These are phyloP conservation scores for Ostrea edulis DNA, from an alignment of 1,140 invertebrate genomes.

Conservation along the genomic window DNA sequence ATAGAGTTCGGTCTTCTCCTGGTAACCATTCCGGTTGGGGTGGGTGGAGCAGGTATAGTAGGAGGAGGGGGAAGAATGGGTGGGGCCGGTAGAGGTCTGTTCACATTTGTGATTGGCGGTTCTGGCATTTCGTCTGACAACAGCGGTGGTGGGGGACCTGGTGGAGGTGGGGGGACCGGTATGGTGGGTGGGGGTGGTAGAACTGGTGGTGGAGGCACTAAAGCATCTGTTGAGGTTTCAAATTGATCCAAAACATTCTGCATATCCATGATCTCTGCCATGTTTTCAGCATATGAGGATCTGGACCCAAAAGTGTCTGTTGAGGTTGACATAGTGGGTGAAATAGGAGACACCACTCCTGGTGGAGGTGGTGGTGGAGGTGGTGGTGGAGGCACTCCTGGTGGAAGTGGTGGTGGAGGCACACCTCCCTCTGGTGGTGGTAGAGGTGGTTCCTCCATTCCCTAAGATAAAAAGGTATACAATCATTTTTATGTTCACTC, in stretches of 20 bases:
- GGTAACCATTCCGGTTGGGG: conserved; percentile 12
- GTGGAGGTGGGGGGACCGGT: conserved; percentile 55
- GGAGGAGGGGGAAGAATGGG: conserved; percentile 63
- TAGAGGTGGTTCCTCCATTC: conserved; percentile 45
- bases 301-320: conserved; percentile 45
- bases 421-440: conserved; percentile 41
- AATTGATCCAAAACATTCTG: conserved; percentile 52
- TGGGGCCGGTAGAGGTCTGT: conserved; percentile 42
- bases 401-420: conserved; percentile 48
- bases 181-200: conserved; percentile 62
- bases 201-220: conserved; percentile 50
- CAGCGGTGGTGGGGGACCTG: conserved; percentile 47
- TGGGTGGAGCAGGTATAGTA: conserved; percentile 58
- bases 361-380: conserved; percentile 52
- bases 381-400: conserved; percentile 40
- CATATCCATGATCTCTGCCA: conserved; percentile 54
- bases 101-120: conserved; percentile 47
- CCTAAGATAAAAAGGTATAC: conserved; percentile 28
- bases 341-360: conserved; percentile 55
- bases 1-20: conserved; percentile 40
- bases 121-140: conserved; percentile 56
- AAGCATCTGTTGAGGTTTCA: conserved; percentile 43
- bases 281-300: conserved; percentile 54
- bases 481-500: not conserved
- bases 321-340: conserved; percentile 44